These are phyloP conservation scores for Theropithecus gelada DNA, from an alignment of 2,113 vertebrate genomes.

Conservation along the genomic window DNA sequence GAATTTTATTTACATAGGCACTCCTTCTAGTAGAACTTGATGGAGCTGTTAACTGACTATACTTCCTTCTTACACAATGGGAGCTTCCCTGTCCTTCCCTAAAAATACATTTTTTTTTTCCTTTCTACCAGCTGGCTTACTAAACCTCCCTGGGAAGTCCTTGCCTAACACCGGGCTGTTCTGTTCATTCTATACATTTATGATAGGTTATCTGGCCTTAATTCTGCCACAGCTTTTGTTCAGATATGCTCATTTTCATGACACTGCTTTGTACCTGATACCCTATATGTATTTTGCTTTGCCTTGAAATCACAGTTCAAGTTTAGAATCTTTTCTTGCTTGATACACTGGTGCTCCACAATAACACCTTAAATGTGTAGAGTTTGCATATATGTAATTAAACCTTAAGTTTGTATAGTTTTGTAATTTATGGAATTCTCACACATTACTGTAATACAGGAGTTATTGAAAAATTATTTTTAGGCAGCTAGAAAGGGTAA, in stretches of 20 bases:
- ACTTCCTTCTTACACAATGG: background rate
- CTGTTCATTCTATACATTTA: background rate
- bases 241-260: background rate
- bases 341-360: background rate
- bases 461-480: no score
- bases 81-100: background rate
- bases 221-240: background rate
- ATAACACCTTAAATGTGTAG: slow-evolving; percentile 26
- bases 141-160: background rate
- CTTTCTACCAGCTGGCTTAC: background rate
- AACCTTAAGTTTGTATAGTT: slow-evolving; percentile 5
- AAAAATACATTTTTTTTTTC: background rate
- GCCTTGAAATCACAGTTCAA: slow-evolving; percentile 9
- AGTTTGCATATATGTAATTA: background rate
- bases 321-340: background rate
- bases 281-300: background rate
- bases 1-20: slow-evolving; percentile 42
- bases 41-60: slow-evolving; percentile 21
- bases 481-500: no score
- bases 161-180: background rate
- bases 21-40: background rate
- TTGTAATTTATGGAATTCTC: background rate
- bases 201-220: background rate
- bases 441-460: background rate
- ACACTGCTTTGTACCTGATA: background rate